A percentile compares a stretch with the other conserved stretches of the same genome.
Conservation (phyloP, 2,888 invertebrate species). For the Epistrophe eligans region DNA sequence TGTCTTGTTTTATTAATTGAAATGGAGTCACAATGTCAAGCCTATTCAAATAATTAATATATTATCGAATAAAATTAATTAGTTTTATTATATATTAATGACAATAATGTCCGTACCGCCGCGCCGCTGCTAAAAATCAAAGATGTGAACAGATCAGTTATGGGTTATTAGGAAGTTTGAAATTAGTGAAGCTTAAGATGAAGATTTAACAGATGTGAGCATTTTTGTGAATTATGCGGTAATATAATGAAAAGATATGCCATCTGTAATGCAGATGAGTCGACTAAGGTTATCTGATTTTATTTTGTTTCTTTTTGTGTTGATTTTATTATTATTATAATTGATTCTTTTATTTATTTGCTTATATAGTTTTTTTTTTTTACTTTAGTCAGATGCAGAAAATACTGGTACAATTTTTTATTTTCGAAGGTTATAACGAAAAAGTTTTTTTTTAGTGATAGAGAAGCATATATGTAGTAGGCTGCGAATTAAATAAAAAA, state of each 20-base stretch:
- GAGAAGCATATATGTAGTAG: no score
- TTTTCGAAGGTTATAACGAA: neutral
- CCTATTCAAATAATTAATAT: neutral
- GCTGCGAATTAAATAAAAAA: no score
- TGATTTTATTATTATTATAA: neutral
- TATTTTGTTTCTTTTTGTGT: neutral
- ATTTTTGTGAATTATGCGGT: slow-evolving; percentile 12
- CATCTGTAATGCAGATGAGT: slow-evolving; percentile 12
- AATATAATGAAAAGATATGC: neutral
- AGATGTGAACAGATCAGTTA: neutral
- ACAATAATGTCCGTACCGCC: neutral
- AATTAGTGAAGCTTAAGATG: neutral
- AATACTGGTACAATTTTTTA: no score
- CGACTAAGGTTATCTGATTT: slow-evolving; percentile 1
- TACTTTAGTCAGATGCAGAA: neutral
- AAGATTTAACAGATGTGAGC: neutral
- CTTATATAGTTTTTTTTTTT: neutral
- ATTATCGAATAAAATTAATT: neutral
- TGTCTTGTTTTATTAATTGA: neutral
- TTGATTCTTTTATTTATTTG: neutral
- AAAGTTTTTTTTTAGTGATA: no score
- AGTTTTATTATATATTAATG: neutral
- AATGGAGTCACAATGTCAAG: neutral
- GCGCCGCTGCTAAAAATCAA: no score
- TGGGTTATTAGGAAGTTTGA: neutral